Conservation (phyloP, 2,113 vertebrate species). For the Tor tambroides region DNA sequence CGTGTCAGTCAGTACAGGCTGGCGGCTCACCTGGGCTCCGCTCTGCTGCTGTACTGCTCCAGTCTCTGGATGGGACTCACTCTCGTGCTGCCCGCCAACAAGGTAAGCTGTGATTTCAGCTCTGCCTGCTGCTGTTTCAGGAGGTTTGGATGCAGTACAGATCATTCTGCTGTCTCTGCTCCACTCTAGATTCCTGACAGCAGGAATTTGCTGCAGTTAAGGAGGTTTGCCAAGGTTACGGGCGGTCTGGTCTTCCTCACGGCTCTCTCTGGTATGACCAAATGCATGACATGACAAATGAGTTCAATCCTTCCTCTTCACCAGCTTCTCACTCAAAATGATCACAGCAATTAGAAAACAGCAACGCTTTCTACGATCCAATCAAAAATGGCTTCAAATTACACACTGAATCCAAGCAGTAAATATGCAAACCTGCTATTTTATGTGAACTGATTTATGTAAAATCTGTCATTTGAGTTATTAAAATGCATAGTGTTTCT, state of each 20-base stretch:
- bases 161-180: not conserved
- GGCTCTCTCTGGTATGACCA: conserved; percentile 88
- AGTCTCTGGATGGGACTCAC: conserved; percentile 92
- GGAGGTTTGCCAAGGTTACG: conserved; percentile 86
- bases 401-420: too few species aligned
- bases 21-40: conserved; percentile 92
- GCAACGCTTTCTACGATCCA: too few species aligned
- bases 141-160: not conserved
- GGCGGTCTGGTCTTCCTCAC: conserved; percentile 92
- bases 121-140: not conserved
- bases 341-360: too few species aligned
- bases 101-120: conserved; percentile 70
- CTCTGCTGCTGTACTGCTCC: conserved; percentile 88
- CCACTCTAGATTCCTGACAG: conserved; percentile 82
- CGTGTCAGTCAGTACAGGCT: conserved; percentile 98
- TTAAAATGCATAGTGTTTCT: too few species aligned
- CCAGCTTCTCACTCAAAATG: too few species aligned
- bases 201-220: conserved; percentile 77
- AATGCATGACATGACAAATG: not conserved
- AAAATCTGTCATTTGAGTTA: too few species aligned
- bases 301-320: too few species aligned
- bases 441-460: too few species aligned
- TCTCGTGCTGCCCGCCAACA: conserved; percentile 81
- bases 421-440: too few species aligned
- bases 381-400: too few species aligned